A percentile compares a stretch with the other conserved stretches of the same genome.
Conservation (phyloP, 2,888 invertebrate genomes). For the Furcula furcula region DNA sequence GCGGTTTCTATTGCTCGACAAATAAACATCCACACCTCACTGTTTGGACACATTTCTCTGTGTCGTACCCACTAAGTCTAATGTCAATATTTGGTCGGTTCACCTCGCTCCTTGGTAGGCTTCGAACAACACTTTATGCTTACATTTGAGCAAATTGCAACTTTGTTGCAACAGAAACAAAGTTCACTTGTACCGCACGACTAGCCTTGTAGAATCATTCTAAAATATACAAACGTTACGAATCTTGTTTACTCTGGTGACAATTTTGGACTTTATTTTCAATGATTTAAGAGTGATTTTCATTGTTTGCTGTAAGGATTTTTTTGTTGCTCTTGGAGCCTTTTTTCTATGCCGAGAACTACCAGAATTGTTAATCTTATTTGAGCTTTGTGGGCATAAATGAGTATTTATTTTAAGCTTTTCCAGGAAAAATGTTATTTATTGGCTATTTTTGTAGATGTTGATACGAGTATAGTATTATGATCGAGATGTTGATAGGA, state of each 20-base stretch:
- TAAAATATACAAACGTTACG: constrained; percentile 39
- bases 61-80: constrained; percentile 64
- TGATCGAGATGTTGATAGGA: too few species aligned
- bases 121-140: constrained; percentile 10
- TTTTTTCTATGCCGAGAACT: constrained; percentile 32
- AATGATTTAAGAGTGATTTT: constrained; percentile 38
- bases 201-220: constrained; percentile 21
- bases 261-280: constrained; percentile 42
- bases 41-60: constrained; percentile 70
- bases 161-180: constrained; percentile 6
- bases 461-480: too few species aligned
- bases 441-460: background rate
- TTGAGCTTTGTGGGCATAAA: constrained; percentile 25
- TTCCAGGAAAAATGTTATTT: constrained; percentile 16
- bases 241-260: constrained; percentile 44
- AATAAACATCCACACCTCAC: constrained; percentile 67
- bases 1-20: constrained; percentile 64
- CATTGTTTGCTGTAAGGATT: constrained; percentile 29
- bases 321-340: constrained; percentile 26
- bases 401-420: constrained; percentile 25
- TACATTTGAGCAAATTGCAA: constrained; percentile 10
- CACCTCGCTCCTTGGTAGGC: constrained; percentile 60
- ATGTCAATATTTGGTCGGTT: constrained; percentile 67
- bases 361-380: constrained; percentile 36
- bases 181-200: constrained; percentile 4